Evolutionary conservation across 2,113 vertebrate genomes (phyloP).

Genomic region (Bombycilla garrulus): DNA sequence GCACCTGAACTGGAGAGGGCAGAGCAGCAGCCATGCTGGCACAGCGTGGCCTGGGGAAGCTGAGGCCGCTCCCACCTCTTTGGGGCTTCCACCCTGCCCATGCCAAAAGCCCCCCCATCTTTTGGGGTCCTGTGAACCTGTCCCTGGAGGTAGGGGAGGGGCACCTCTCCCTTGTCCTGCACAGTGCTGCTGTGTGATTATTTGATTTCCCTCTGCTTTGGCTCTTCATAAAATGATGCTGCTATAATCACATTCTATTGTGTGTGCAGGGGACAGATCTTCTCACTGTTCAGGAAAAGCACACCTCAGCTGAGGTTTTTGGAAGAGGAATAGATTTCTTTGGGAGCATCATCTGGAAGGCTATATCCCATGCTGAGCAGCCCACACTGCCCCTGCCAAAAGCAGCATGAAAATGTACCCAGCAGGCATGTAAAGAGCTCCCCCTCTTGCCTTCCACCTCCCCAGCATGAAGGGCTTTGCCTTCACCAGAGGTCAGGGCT

Average conservation of each 20-base stretch:
- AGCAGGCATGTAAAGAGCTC: neutral
- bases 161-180: neutral
- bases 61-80: neutral
- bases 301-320: neutral
- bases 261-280: neutral
- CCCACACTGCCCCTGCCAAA: neutral
- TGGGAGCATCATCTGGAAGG: neutral
- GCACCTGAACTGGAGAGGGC: neutral
- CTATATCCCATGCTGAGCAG: neutral
- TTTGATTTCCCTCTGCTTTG: neutral
- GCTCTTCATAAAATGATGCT: neutral
- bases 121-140: neutral
- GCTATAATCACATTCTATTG: neutral
- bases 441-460: neutral
- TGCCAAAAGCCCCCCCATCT: neutral
- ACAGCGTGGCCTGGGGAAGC: neutral
- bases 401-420: neutral
- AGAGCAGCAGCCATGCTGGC: neutral
- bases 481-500: neutral
- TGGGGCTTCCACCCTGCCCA: neutral
- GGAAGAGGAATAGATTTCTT: neutral
- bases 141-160: neutral
- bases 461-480: neutral
- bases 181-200: fast-evolving
- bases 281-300: neutral